phyloP scores from a whole-genome alignment of 2,113 vertebrate species.

The Xyliphius kryptos region DNA sequence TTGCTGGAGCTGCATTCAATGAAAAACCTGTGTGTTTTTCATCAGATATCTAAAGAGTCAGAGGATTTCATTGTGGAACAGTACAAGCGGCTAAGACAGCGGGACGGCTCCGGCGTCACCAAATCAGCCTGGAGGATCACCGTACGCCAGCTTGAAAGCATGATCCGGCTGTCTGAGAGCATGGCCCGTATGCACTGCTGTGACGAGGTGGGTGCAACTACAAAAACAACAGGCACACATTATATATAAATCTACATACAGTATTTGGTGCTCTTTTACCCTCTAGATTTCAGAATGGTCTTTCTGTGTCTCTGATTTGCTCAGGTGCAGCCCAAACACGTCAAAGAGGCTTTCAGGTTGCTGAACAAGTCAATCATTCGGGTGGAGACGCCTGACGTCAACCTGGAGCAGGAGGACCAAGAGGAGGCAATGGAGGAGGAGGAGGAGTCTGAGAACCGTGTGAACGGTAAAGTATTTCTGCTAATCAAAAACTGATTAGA shows the following conservation, averaged over 20 bases:
- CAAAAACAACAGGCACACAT: too few species aligned
- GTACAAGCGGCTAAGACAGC: constrained; percentile 91
- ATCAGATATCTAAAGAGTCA: constrained; percentile 90
- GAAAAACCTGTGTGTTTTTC: too few species aligned
- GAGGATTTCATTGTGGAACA: constrained; percentile 98
- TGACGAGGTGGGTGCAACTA: constrained; percentile 77
- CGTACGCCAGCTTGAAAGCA: constrained; percentile 91
- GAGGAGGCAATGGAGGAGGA: constrained; percentile 69
- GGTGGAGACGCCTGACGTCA: constrained; percentile 94
- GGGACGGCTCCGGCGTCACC: constrained; percentile 79
- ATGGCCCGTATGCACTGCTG: constrained; percentile 99
- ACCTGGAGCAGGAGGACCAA: constrained; percentile 90
- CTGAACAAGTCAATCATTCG: constrained; percentile 97
- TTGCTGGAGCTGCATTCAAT: too few species aligned
- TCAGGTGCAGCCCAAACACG: constrained; percentile 96
- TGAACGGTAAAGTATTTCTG: constrained; percentile 27
- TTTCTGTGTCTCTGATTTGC: constrained; percentile 1
- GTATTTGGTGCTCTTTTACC: too few species aligned
- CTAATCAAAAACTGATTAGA: too few species aligned
- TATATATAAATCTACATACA: too few species aligned
- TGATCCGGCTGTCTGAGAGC: constrained; percentile 93
- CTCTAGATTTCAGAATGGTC: too few species aligned
- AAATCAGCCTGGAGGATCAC: constrained; percentile 96
- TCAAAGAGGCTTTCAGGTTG: constrained; percentile 95
- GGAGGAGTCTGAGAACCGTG: constrained; percentile 50